A percentile compares a stretch with the other conserved stretches of the same genome.
These are phyloP conservation scores for Mythimna ferrago DNA, from an alignment of 2,888 invertebrate species.

Conservation along the genomic window DNA sequence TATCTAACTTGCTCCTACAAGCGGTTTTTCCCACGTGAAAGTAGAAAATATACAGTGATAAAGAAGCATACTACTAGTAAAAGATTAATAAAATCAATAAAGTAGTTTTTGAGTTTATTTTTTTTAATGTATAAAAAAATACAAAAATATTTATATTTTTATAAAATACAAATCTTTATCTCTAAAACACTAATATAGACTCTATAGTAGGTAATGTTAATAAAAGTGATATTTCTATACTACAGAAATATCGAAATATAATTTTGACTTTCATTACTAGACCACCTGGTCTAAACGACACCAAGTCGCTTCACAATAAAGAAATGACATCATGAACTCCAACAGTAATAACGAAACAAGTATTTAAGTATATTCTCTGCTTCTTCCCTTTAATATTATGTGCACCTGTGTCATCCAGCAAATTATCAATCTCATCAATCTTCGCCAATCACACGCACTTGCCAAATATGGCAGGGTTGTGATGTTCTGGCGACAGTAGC, in stretches of 20 bases:
- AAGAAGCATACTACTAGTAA: background rate
- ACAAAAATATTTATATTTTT: no score
- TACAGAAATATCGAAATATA: no score
- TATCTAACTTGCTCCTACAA: no score
- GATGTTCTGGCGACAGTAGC: constrained; percentile 58
- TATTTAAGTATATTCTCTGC: constrained; percentile 27
- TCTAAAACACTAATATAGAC: no score
- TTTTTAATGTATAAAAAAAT: no score
- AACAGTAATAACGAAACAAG: constrained; percentile 27
- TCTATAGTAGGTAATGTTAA: no score
- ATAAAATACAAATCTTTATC: no score
- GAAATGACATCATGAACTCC: constrained; percentile 47
- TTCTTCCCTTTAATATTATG: constrained; percentile 23
- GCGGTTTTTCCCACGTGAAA: no score
- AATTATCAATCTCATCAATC: constrained; percentile 41
- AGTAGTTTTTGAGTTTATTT: no score
- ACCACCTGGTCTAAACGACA: background rate
- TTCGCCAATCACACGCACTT: constrained; percentile 34
- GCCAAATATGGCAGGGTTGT: constrained; percentile 52
- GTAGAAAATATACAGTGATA: background rate
- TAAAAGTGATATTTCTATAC: no score
- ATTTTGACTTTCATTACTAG: background rate
- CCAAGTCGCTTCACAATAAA: constrained; percentile 18
- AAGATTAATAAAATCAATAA: no score
- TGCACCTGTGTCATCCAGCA: constrained; percentile 8